phyloP scores from a whole-genome alignment of 2,888 invertebrate genomes.

The Tyria jacobaeae region DNA sequence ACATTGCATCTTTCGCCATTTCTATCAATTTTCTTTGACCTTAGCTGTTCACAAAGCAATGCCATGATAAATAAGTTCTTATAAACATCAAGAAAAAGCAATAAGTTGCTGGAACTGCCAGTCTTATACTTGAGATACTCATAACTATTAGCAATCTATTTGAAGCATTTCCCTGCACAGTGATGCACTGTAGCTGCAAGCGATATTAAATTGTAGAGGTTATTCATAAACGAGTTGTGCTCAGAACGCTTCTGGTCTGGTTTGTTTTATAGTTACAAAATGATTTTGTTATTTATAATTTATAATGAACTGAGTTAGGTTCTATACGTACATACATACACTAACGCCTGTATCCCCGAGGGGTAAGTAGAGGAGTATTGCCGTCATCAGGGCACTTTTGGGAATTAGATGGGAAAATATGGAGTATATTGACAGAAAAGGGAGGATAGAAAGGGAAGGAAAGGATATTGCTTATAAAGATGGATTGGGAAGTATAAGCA shows the following conservation, averaged over 20 bases:
- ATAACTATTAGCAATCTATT: slow-evolving; percentile 14
- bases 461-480: too few relatives aligned
- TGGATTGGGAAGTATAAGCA: too few relatives aligned
- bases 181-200: slow-evolving; percentile 20
- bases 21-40: not conserved
- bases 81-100: not conserved
- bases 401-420: too few relatives aligned
- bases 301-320: not conserved
- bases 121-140: slow-evolving; percentile 6
- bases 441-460: too few relatives aligned
- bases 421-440: too few relatives aligned
- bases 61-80: not conserved
- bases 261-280: not conserved
- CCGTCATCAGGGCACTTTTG: too few relatives aligned
- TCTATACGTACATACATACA: too few relatives aligned
- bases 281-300: not conserved
- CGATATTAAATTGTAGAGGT: slow-evolving; percentile 49
- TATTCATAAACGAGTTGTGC: slow-evolving; percentile 43
- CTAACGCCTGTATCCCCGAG: too few relatives aligned
- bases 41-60: not conserved
- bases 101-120: not conserved
- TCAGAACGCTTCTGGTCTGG: slow-evolving; percentile 25
- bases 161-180: slow-evolving; percentile 32
- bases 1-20: too few relatives aligned
- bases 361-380: too few relatives aligned